Percentiles rank a stretch among this genome's conserved stretches.
Evolutionary conservation across 1,140 invertebrate species (phyloP).

Genomic region (Lepidurus apus): DNA sequence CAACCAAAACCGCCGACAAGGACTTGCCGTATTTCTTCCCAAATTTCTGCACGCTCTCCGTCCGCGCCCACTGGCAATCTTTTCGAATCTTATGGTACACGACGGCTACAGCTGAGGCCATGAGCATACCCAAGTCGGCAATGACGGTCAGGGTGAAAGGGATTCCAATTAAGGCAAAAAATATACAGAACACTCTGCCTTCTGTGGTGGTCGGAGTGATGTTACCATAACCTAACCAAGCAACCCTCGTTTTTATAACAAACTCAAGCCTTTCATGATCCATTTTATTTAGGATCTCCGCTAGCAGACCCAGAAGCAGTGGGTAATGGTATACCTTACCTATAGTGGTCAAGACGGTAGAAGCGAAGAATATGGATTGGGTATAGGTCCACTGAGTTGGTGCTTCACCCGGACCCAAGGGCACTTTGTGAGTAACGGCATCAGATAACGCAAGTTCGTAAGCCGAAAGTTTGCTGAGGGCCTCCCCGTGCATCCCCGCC

Average conservation of each 20-base stretch:
- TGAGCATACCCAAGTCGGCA: constrained; percentile 80
- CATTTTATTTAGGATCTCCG: too few species aligned
- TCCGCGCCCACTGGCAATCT: constrained; percentile 28
- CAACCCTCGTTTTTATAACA: background rate
- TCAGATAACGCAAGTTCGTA: constrained; percentile 27
- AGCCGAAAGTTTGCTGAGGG: constrained; percentile 15
- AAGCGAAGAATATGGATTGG: constrained; percentile 76
- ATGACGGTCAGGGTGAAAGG: constrained; percentile 88
- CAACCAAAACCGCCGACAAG: constrained; percentile 61
- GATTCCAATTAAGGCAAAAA: constrained; percentile 54
- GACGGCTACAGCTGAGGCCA: constrained; percentile 65
- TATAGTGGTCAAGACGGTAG: constrained; percentile 76
- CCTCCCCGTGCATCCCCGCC: constrained; percentile 27
- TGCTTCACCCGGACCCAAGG: constrained; percentile 44
- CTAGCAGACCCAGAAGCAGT: too few species aligned
- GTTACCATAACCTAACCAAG: constrained; percentile 43
- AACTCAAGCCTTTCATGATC: background rate
- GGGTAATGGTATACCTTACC: constrained; percentile 48
- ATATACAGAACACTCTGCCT: constrained; percentile 52
- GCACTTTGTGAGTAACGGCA: constrained; percentile 38
- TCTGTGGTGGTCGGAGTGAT: constrained; percentile 49
- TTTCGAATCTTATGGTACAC: constrained; percentile 35
- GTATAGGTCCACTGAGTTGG: constrained; percentile 61
- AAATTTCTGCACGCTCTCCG: constrained; percentile 31
- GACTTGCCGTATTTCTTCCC: constrained; percentile 43